Percentiles rank a stretch among this genome's conserved stretches.
Conservation (phyloP, 2,113 vertebrate species). For the Vireo altiloquus region DNA sequence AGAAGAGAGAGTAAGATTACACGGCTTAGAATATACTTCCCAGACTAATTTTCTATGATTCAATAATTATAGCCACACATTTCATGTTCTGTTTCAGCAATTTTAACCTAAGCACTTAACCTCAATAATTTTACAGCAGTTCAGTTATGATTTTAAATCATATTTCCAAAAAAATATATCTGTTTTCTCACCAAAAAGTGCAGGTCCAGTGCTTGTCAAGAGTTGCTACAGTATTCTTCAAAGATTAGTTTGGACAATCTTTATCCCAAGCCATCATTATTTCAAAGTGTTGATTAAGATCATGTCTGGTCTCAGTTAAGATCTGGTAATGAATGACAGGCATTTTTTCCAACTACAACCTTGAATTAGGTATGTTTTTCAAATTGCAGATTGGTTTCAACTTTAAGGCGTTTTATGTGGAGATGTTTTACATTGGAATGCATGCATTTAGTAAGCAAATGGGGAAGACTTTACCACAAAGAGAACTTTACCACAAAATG, state of each 20-base stretch:
- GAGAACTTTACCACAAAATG: neutral
- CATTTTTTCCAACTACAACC: neutral
- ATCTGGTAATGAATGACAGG: neutral
- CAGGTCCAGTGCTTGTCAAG: fast-evolving
- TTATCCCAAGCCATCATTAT: neutral
- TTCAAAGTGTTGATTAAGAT: neutral
- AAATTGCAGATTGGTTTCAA: neutral
- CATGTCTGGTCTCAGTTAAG: neutral
- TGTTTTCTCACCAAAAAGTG: neutral
- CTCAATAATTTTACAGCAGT: neutral
- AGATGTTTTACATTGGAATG: neutral
- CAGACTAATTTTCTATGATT: neutral
- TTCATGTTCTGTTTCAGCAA: neutral
- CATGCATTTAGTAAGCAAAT: neutral
- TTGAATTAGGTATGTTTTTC: neutral
- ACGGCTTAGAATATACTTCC: neutral
- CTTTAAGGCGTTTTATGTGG: neutral
- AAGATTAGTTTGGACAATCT: neutral
- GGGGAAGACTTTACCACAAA: neutral
- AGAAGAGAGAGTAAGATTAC: neutral
- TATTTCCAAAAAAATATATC: neutral
- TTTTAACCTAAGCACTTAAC: neutral
- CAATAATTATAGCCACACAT: neutral
- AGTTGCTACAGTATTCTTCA: neutral
- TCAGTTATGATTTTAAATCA: neutral